phyloP scores from a whole-genome alignment of 2,888 invertebrate species.

The Caenorhabditis wallacei region DNA sequence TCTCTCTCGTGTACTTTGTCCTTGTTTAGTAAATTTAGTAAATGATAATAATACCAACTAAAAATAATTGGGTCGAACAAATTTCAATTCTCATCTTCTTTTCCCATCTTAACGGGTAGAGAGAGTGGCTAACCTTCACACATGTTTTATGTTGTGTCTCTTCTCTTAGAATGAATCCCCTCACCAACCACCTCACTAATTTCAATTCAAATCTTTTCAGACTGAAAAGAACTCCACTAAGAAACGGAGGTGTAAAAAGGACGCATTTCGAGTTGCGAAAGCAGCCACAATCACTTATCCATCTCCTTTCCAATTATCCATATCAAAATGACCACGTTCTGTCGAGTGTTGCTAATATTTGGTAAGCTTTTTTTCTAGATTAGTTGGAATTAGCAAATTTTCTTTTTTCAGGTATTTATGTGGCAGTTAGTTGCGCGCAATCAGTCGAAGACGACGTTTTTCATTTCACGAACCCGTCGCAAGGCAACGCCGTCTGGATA shows the following conservation, averaged over 20 bases:
- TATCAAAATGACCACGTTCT: conserved; percentile 40
- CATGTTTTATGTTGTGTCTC: conserved; percentile 54
- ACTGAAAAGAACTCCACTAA: conserved; percentile 41
- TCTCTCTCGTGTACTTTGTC: conserved; percentile 1
- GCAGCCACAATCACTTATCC: conserved; percentile 44
- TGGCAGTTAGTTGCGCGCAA: conserved; percentile 46
- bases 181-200: background rate
- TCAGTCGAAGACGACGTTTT: conserved; percentile 70
- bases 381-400: background rate
- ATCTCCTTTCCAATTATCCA: background rate
- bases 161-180: background rate
- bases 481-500: conserved; percentile 75
- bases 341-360: conserved; percentile 61
- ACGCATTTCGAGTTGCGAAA: conserved; percentile 26
- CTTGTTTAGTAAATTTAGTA: background rate
- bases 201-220: conserved; percentile 11
- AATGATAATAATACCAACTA: conserved; percentile 6
- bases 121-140: conserved; percentile 52
- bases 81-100: conserved; percentile 22
- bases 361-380: conserved; percentile 24
- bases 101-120: conserved; percentile 42
- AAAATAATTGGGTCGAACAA: conserved; percentile 21
- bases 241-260: conserved; percentile 21
- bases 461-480: conserved; percentile 69
- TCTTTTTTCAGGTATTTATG: conserved; percentile 54